Evolutionary conservation across 92 coral and sea anemone genomes (phyloP).

Genomic region (Umimayanthus chanpuru): DNA sequence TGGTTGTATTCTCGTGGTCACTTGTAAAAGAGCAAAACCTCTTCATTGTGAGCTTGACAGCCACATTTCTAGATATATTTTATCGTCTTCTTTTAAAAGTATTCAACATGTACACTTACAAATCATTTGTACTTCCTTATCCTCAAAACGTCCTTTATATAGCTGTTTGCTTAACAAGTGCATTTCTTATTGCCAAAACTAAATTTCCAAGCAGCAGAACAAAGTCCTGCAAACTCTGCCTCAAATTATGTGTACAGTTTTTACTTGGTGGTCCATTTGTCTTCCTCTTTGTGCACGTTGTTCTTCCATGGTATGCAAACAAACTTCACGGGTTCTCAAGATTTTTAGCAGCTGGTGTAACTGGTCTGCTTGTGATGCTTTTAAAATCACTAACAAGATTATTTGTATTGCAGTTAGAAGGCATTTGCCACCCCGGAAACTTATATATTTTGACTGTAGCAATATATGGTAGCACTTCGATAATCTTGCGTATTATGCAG

Average conservation of each 20-base stretch:
- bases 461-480: constrained; percentile 7
- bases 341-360: constrained; percentile 3
- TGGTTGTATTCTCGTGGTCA: constrained; percentile 39
- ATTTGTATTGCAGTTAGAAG: constrained; percentile 15
- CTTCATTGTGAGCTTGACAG: constrained; percentile 15
- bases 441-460: constrained; percentile 20
- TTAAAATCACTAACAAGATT: constrained; percentile 23
- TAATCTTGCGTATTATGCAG: constrained; percentile 36
- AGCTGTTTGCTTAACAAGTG: not conserved
- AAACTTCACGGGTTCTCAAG: not conserved
- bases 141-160: constrained; percentile 36
- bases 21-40: constrained; percentile 36
- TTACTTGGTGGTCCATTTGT: not conserved
- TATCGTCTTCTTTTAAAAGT: constrained; percentile 40
- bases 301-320: constrained; percentile 28
- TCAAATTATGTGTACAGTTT: constrained; percentile 43
- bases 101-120: constrained; percentile 23
- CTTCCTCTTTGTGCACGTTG: not conserved
- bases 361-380: not conserved
- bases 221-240: not conserved
- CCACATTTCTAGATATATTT: constrained; percentile 30
- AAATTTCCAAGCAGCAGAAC: not conserved
- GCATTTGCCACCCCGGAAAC: constrained; percentile 44
- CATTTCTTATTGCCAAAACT: not conserved
- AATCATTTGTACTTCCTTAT: constrained; percentile 36